These are phyloP conservation scores for Dromiciops gliroides DNA, from an alignment of 2,113 vertebrate species.

Conservation along the genomic window DNA sequence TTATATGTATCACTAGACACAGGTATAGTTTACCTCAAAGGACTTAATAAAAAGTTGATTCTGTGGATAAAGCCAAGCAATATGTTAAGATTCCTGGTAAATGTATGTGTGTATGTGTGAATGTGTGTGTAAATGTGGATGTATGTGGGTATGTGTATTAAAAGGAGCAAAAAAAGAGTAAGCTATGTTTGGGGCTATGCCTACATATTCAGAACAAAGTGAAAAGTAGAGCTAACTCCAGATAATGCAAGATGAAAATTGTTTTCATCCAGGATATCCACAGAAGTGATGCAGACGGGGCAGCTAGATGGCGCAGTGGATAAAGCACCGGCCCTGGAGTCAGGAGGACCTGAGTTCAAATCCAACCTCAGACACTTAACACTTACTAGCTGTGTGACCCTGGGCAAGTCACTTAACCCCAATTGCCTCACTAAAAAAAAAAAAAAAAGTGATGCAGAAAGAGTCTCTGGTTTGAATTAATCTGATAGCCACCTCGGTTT, in stretches of 20 bases:
- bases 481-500: slow-evolving; percentile 6
- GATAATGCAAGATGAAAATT: background rate
- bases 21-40: background rate
- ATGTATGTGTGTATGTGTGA: slow-evolving; percentile 19
- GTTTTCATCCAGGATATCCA: background rate
- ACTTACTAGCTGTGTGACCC: too few relatives aligned
- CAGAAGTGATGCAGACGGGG: slow-evolving; percentile 23
- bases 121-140: slow-evolving; percentile 25
- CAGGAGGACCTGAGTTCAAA: too few relatives aligned
- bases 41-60: background rate
- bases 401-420: too few relatives aligned
- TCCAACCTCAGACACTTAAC: too few relatives aligned
- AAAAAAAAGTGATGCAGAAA: slow-evolving; percentile 32
- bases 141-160: background rate
- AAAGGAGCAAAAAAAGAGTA: slow-evolving; percentile 34
- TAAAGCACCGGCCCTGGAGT: too few relatives aligned
- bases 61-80: slow-evolving; percentile 25
- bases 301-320: too few relatives aligned
- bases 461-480: background rate
- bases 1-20: background rate
- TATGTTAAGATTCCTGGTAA: slow-evolving; percentile 42
- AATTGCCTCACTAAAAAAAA: too few relatives aligned
- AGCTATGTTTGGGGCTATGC: slow-evolving; percentile 11
- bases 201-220: background rate
- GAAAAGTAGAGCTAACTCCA: slow-evolving; percentile 18